Evolutionary conservation across 2,888 invertebrate genomes (phyloP).

Genomic region (Desoria tigrina): DNA sequence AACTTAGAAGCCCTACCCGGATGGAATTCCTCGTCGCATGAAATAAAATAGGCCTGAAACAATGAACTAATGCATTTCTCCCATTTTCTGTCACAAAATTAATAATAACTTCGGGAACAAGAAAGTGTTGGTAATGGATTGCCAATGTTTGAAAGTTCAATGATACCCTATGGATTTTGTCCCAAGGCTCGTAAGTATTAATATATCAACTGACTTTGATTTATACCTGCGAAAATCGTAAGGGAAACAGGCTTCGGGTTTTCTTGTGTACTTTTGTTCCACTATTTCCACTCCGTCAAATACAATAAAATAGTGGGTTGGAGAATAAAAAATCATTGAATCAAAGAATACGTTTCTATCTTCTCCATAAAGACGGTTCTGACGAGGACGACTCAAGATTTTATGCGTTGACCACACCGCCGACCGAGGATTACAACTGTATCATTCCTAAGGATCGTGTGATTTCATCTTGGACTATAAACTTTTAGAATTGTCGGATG

Average conservation of each 20-base stretch:
- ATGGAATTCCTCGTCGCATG: too few relatives aligned
- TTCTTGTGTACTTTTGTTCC: background rate
- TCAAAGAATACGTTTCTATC: background rate
- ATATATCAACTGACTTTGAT: background rate
- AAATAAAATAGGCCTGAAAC: too few relatives aligned
- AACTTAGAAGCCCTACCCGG: too few relatives aligned
- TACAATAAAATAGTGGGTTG: slow-evolving; percentile 4
- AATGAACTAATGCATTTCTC: too few relatives aligned
- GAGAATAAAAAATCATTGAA: background rate
- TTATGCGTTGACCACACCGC: background rate
- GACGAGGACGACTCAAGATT: background rate
- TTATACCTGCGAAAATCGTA: background rate
- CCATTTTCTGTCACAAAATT: too few relatives aligned
- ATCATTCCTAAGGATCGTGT: background rate
- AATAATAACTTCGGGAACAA: too few relatives aligned
- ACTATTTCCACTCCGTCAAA: background rate
- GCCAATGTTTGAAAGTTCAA: too few relatives aligned
- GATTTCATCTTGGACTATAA: background rate
- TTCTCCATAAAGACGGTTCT: too few relatives aligned
- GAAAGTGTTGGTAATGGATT: too few relatives aligned
- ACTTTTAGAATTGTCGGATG: background rate
- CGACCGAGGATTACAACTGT: background rate
- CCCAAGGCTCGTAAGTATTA: too few relatives aligned
- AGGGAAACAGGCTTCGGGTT: background rate
- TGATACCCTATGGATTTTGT: too few relatives aligned